phyloP scores from a whole-genome alignment of 2,113 vertebrate species.

The Perca fluviatilis region DNA sequence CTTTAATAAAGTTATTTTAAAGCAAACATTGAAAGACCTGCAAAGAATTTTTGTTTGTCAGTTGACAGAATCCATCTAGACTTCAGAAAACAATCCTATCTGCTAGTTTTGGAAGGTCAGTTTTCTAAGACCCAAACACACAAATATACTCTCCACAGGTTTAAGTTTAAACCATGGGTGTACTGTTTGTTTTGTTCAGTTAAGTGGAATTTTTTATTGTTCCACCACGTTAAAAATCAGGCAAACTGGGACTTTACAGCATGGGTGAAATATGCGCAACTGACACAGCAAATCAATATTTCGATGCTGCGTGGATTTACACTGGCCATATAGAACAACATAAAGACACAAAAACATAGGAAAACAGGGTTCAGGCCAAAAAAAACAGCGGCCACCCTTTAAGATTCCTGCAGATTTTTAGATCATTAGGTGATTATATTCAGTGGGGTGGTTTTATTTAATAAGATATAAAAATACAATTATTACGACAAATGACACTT shows the following conservation, averaged over 20 bases:
- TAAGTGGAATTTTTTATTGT: slow-evolving; percentile 16
- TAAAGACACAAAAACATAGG: background rate
- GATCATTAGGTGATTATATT: too few relatives aligned
- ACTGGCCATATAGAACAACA: background rate
- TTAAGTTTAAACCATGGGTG: slow-evolving; percentile 17
- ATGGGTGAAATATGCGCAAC: background rate
- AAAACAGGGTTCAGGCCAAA: too few relatives aligned
- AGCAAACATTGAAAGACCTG: slow-evolving; percentile 43
- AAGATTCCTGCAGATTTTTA: too few relatives aligned
- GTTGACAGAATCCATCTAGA: slow-evolving; percentile 48
- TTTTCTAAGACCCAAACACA: slow-evolving; percentile 54
- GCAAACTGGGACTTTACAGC: background rate
- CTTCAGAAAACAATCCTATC: slow-evolving; percentile 51
- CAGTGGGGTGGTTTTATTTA: too few relatives aligned
- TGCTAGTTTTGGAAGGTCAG: slow-evolving; percentile 61
- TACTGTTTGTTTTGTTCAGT: slow-evolving; percentile 22
- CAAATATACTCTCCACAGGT: slow-evolving; percentile 38
- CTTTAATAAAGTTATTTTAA: slow-evolving; percentile 53
- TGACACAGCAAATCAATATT: background rate
- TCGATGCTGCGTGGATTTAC: background rate
- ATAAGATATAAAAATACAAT: too few relatives aligned
- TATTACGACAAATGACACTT: too few relatives aligned
- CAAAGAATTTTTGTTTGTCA: slow-evolving; percentile 34
- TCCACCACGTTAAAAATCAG: slow-evolving; percentile 15
- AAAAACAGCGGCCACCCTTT: too few relatives aligned